Conservation (phyloP, 2,113 vertebrate genomes). For the Actenoides hombroni region DNA sequence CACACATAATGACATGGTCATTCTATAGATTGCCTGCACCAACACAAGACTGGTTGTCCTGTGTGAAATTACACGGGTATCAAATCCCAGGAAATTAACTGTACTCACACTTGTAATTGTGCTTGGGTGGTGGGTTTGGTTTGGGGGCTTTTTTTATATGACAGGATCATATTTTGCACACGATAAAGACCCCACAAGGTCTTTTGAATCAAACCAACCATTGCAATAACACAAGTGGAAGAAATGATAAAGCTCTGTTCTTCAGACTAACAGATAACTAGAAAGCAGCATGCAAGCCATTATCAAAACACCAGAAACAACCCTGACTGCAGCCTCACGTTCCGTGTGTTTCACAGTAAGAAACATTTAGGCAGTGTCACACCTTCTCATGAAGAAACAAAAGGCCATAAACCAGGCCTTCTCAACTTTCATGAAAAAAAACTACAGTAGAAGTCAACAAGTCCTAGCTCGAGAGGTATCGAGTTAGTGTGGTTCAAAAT, state of each 20-base stretch:
- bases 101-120: neutral
- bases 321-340: slow-evolving; percentile 96
- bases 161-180: neutral
- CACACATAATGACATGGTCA: neutral
- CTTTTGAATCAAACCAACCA: slow-evolving; percentile 8
- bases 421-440: slow-evolving; percentile 96
- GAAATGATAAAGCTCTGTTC: slow-evolving; percentile 30
- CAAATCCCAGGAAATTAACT: neutral
- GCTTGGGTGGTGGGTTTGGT: neutral
- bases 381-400: slow-evolving; percentile 98
- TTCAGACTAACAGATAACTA: slow-evolving; percentile 51
- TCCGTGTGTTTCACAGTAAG: slow-evolving; percentile 96
- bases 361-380: slow-evolving; percentile 99
- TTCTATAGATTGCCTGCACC: neutral
- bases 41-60: neutral
- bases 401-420: slow-evolving; percentile 81
- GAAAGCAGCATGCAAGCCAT: slow-evolving; percentile 86
- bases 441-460: slow-evolving; percentile 83
- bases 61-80: neutral
- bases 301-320: slow-evolving; percentile 98
- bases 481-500: slow-evolving; percentile 84
- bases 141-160: neutral
- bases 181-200: slow-evolving; percentile 7
- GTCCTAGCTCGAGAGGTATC: slow-evolving; percentile 80
- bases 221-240: slow-evolving; percentile 28